These are phyloP conservation scores for Nephrotoma appendiculata DNA, from an alignment of 2,888 invertebrate genomes.

Conservation along the genomic window DNA sequence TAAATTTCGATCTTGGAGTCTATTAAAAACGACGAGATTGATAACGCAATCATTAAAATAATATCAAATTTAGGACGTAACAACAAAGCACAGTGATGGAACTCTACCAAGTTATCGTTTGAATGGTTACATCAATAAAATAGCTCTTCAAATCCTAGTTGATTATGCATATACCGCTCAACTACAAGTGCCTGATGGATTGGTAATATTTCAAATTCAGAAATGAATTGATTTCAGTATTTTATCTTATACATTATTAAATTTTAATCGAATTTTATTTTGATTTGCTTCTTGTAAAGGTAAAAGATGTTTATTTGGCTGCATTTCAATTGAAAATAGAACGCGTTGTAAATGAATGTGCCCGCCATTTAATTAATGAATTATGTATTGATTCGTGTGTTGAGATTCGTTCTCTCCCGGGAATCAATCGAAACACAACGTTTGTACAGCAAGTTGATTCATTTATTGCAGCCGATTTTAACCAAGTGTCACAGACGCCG, in stretches of 20 bases:
- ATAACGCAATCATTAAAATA: background rate
- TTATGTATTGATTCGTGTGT: conserved; percentile 44
- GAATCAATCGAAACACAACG: conserved; percentile 39
- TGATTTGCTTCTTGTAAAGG: conserved; percentile 19
- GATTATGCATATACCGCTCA: conserved; percentile 73
- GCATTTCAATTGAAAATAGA: conserved; percentile 65
- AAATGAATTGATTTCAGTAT: background rate
- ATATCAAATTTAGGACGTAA: conserved; percentile 9
- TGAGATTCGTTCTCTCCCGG: conserved; percentile 44
- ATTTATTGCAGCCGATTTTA: conserved; percentile 56
- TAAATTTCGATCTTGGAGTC: background rate
- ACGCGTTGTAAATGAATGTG: conserved; percentile 55
- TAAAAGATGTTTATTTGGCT: conserved; percentile 66
- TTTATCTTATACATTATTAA: background rate
- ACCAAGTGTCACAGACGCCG: conserved; percentile 35
- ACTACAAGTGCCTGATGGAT: conserved; percentile 35
- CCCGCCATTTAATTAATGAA: conserved; percentile 49
- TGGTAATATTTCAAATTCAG: conserved; percentile 19
- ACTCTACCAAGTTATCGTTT: conserved; percentile 36
- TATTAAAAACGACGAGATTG: background rate
- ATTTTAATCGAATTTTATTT: background rate
- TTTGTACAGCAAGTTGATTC: conserved; percentile 51
- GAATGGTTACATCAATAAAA: conserved; percentile 47
- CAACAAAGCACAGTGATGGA: conserved; percentile 31
- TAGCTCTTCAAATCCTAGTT: conserved; percentile 57